These are phyloP conservation scores for Trachymyrmex septentrionalis DNA, from an alignment of 1,140 invertebrate species.

Conservation along the genomic window DNA sequence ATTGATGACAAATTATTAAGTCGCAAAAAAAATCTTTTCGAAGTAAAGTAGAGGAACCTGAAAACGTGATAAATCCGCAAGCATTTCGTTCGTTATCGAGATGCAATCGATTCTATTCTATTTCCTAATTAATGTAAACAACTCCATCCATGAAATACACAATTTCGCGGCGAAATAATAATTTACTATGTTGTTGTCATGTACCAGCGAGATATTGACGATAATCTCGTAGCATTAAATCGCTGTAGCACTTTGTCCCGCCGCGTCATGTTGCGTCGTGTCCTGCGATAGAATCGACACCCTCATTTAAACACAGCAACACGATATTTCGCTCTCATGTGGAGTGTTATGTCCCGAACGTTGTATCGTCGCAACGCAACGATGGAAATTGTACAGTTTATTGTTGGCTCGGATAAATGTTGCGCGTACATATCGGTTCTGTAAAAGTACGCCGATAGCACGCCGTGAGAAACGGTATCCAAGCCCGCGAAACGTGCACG, in stretches of 20 bases:
- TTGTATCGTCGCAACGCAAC: conserved; percentile 5
- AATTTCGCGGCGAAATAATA: neutral
- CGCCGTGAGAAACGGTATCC: conserved; percentile 62
- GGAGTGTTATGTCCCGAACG: conserved; percentile 39
- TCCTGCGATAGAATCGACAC: conserved; percentile 51
- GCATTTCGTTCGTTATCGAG: neutral
- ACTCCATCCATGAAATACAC: neutral
- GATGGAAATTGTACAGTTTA: conserved; percentile 38
- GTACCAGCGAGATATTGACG: neutral
- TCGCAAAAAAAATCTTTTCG: neutral
- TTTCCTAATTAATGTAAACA: neutral
- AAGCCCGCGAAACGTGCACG: conserved; percentile 55
- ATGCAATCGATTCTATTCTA: neutral
- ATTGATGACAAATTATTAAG: neutral
- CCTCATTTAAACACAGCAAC: conserved; percentile 51
- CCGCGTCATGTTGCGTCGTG: conserved; percentile 45
- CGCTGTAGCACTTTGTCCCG: conserved; percentile 51
- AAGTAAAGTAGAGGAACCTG: neutral
- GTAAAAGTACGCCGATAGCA: conserved; percentile 60
- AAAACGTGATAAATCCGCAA: neutral
- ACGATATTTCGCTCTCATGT: conserved; percentile 48
- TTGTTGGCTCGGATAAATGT: conserved; percentile 43
- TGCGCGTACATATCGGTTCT: conserved; percentile 14
- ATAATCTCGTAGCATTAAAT: conserved; percentile 44
- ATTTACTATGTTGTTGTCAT: neutral